Evolutionary conservation across 1,140 invertebrate genomes (phyloP).

Genomic region (Acromyrmex charruanus): DNA sequence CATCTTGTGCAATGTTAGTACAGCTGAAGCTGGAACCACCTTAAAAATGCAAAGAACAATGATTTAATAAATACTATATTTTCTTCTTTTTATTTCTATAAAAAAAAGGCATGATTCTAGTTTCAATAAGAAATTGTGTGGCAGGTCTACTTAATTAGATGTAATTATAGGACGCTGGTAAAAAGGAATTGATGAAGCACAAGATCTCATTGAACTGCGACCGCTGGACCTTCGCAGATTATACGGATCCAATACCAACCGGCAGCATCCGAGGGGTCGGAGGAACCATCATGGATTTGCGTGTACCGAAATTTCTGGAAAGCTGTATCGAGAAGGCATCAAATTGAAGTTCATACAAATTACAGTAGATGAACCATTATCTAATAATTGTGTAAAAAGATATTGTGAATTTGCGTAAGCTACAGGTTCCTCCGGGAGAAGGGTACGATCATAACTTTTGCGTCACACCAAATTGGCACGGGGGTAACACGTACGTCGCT

Average conservation of each 20-base stretch:
- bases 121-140: not conserved
- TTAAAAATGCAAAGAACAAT: not conserved
- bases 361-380: not conserved
- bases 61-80: not conserved
- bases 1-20: not conserved
- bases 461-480: slow-evolving; percentile 79
- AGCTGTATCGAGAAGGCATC: slow-evolving; percentile 81
- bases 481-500: slow-evolving; percentile 74
- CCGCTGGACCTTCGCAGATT: slow-evolving; percentile 90
- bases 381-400: not conserved
- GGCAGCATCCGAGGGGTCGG: slow-evolving; percentile 89
- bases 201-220: slow-evolving; percentile 91
- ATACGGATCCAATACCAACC: slow-evolving; percentile 90
- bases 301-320: slow-evolving; percentile 85
- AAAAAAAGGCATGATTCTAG: slow-evolving; percentile 4
- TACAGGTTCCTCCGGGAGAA: slow-evolving; percentile 79
- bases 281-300: slow-evolving; percentile 88
- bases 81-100: not conserved
- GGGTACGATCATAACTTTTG: slow-evolving; percentile 91
- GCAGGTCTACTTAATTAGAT: not conserved
- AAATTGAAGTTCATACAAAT: not conserved
- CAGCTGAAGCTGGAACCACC: not conserved
- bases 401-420: not conserved
- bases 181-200: slow-evolving; percentile 90
- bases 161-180: slow-evolving; percentile 74